These are phyloP conservation scores for Acanthoscelides obtectus DNA, from an alignment of 2,888 invertebrate genomes.

Conservation along the genomic window DNA sequence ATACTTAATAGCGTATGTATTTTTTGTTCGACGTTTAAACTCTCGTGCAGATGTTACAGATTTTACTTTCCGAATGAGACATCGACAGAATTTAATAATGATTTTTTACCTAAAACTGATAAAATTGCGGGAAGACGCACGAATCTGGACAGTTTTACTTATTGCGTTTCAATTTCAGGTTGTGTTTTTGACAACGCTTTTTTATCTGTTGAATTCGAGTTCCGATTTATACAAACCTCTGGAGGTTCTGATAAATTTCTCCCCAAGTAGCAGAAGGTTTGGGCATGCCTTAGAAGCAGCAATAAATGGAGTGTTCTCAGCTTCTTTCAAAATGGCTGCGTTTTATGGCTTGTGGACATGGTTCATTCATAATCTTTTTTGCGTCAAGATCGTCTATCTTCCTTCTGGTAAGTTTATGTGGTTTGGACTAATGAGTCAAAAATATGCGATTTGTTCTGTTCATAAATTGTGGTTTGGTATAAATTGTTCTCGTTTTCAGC, in stretches of 20 bases:
- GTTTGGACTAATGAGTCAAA: no score
- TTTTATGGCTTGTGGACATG: conserved; percentile 99
- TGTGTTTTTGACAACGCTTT: conserved; percentile 94
- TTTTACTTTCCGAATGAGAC: no score
- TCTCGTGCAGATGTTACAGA: no score
- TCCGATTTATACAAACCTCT: conserved; percentile 87
- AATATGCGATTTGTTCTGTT: no score
- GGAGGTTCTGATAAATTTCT: conserved; percentile 77
- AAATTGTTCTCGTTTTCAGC: conserved; percentile 57
- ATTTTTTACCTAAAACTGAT: no score
- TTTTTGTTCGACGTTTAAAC: background rate
- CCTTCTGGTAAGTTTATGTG: conserved; percentile 65
- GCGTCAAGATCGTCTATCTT: conserved; percentile 90
- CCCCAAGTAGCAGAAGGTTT: conserved; percentile 73
- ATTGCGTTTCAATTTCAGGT: conserved; percentile 64
- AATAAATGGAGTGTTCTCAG: conserved; percentile 90
- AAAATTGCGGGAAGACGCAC: no score
- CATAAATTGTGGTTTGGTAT: no score
- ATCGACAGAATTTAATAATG: no score
- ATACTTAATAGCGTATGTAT: conserved; percentile 71
- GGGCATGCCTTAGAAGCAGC: conserved; percentile 82
- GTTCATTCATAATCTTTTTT: conserved; percentile 93
- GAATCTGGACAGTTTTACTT: no score
- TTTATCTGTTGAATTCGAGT: conserved; percentile 88
- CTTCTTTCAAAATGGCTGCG: conserved; percentile 92